phyloP scores from a whole-genome alignment of 2,113 vertebrate genomes.

The Platysternon megacephalum region DNA sequence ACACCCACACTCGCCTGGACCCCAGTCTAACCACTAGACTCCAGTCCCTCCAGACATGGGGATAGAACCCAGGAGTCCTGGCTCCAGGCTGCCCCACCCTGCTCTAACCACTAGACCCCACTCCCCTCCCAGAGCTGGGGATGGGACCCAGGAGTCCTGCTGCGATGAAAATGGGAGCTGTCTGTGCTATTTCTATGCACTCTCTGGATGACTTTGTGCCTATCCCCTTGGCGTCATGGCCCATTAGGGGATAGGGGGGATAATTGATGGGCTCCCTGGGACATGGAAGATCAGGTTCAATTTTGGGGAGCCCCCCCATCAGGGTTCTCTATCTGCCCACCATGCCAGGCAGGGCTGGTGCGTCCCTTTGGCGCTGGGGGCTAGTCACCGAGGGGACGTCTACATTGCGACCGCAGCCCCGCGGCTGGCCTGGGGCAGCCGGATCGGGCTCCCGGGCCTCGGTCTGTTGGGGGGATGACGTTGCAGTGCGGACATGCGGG shows the following conservation, averaged over 20 bases:
- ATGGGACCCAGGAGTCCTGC: background rate
- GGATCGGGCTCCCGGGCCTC: background rate
- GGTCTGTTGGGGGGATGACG: rapidly evolving
- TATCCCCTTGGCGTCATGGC: background rate
- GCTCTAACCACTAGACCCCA: background rate
- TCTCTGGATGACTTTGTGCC: background rate
- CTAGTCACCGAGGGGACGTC: too few relatives aligned
- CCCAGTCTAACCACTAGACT: background rate
- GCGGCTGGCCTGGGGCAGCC: too few relatives aligned
- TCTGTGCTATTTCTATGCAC: background rate
- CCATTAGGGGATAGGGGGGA: rapidly evolving
- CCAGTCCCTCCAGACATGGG: too few relatives aligned
- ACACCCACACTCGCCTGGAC: background rate
- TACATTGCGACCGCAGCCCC: background rate
- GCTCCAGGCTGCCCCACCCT: too few relatives aligned
- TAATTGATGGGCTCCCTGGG: background rate
- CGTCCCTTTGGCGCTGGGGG: background rate
- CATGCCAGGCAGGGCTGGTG: background rate
- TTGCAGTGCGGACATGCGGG: too few relatives aligned
- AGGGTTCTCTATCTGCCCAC: background rate
- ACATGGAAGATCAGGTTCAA: background rate
- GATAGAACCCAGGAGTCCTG: too few relatives aligned
- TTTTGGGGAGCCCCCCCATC: background rate
- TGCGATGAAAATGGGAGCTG: background rate
- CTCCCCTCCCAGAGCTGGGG: background rate